These are phyloP conservation scores for Sarcoramphus papa DNA, from an alignment of 2,797 vertebrate genomes.

Conservation along the genomic window DNA sequence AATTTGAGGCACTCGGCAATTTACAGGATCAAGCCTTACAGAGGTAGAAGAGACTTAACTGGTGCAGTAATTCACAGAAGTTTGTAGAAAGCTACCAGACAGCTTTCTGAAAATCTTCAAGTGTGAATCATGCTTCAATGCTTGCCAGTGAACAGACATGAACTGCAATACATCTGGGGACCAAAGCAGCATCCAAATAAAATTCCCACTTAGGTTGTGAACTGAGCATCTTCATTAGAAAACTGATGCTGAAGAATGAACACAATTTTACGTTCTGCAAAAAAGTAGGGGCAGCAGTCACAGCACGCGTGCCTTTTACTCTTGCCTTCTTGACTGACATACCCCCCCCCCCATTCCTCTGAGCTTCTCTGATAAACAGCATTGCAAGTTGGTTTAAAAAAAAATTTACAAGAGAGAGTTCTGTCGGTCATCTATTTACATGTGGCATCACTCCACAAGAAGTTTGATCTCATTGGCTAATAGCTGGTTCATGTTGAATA, in stretches of 20 bases:
- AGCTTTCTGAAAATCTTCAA: conserved; percentile 31
- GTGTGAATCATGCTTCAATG: background rate
- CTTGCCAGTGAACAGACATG: background rate
- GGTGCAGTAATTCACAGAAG: background rate
- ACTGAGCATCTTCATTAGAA: background rate
- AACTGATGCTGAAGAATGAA: conserved; percentile 2
- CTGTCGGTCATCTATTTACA: conserved; percentile 71
- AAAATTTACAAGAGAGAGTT: conserved; percentile 70
- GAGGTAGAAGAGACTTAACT: conserved; percentile 49
- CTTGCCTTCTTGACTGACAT: background rate
- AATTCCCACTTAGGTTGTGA: background rate
- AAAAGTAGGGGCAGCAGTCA: conserved; percentile 21
- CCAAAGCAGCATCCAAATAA: conserved; percentile 24
- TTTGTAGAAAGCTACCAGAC: conserved; percentile 31
- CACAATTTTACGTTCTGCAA: background rate
- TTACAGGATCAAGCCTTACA: conserved; percentile 38
- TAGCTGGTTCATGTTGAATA: conserved; percentile 85
- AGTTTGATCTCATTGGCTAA: conserved; percentile 83
- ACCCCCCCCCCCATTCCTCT: conserved; percentile 24
- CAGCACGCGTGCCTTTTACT: conserved; percentile 8
- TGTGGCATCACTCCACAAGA: conserved; percentile 77
- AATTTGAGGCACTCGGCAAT: conserved; percentile 30
- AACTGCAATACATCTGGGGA: background rate
- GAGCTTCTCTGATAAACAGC: conserved; percentile 76
- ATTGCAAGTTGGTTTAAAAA: conserved; percentile 73